Evolutionary conservation across 2,113 vertebrate genomes (phyloP), one percentile per base, ranked within the genome.

Genomic region (Megaleporinus macrocephalus): DNA sequence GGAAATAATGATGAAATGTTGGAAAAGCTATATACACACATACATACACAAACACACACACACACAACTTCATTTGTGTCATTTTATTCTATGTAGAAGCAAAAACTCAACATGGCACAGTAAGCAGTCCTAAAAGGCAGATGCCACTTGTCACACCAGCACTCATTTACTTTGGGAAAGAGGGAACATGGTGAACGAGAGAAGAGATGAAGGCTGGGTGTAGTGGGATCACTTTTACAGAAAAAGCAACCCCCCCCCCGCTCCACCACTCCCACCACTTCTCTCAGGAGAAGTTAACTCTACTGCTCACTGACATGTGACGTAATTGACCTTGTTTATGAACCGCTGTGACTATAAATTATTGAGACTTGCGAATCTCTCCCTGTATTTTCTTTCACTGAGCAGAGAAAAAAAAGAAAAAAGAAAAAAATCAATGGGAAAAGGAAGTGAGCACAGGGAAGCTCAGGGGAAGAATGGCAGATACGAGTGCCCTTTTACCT

Each of bases 291-390:
- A 24, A 16, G 22, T 27, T 68, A 65, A 55, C 68, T 29, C 20
- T 29, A 44, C 69, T 61, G 24, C 51, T 82, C 80, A 33, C 76
- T 74, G 83, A 76, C 80, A 83, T 29, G 61, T 53, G 73, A 70
- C 73, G 51, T 77, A 79, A 83, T 75, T 80, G 81, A 84, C 74
- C 81, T 81, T 83, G 72, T 84, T 86, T 82, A 85, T 86, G 76
- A 77, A 68, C 71, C 79, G 44, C 44, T 59, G 71, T 16, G 61
- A 69, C n/a, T 30, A 79, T 86, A 80, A 82, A 86, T 87, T 82
- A 84, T 80, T 73, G 24, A 86, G 59, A 76, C 61, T 47, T 59
- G 26, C 14, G 44, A 78, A 74, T 81, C 63, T 65, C 66, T 41
- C 71, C 47, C 57, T 15, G 76, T 55, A 66, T 11, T 36, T 41